Evolutionary conservation across 2,113 vertebrate genomes (phyloP).

Genomic region (Phoxinus phoxinus): DNA sequence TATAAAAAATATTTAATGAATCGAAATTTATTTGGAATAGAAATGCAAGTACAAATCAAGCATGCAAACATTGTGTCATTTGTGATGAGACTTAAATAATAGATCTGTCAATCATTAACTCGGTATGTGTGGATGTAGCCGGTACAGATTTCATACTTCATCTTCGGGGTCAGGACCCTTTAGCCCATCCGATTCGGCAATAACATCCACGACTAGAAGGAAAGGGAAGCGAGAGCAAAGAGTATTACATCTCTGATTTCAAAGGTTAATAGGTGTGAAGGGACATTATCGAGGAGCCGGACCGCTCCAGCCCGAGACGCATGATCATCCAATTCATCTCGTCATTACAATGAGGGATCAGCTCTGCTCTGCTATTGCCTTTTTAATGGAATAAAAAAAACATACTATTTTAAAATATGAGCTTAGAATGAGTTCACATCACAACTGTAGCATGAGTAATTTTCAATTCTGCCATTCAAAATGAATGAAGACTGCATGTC

Average conservation of each 20-base stretch:
- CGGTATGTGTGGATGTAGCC: neutral
- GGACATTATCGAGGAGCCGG: conserved; percentile 26
- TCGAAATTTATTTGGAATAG: neutral
- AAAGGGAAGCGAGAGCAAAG: conserved; percentile 3
- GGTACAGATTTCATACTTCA: neutral
- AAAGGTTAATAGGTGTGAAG: conserved; percentile 49
- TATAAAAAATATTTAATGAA: neutral
- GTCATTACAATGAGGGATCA: conserved; percentile 29
- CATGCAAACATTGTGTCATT: neutral
- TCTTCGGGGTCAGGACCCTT: conserved; percentile 33
- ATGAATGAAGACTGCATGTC: neutral
- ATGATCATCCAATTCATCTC: conserved; percentile 42
- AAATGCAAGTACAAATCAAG: neutral
- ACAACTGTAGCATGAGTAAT: neutral
- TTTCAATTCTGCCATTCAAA: neutral
- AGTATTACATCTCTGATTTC: conserved; percentile 49
- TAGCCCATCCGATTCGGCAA: conserved; percentile 4
- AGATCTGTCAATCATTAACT: neutral
- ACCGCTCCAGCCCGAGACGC: conserved; percentile 2
- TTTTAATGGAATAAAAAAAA: neutral
- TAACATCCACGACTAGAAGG: conserved; percentile 23
- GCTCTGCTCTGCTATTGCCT: neutral
- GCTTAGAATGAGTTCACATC: neutral
- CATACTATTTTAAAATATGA: neutral
- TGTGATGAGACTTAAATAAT: neutral